These are phyloP conservation scores for Hozukius guyotensis DNA, from an alignment of 2,797 vertebrate genomes.

Conservation along the genomic window DNA sequence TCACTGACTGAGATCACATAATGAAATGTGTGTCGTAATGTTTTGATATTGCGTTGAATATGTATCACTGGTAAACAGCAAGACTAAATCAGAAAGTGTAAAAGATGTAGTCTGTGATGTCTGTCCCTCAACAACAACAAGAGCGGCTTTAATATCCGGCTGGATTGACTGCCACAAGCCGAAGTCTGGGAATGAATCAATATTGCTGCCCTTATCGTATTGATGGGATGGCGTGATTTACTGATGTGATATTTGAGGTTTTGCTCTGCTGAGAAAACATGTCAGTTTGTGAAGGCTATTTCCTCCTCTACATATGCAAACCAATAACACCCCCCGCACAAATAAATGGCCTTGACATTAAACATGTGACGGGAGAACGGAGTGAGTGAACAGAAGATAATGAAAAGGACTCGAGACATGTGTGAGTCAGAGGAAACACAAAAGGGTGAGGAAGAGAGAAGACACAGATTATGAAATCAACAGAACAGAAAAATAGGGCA, in stretches of 20 bases:
- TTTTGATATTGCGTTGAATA: slow-evolving; percentile 22
- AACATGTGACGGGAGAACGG: background rate
- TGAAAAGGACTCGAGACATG: background rate
- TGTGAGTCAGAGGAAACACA: background rate
- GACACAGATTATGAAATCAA: background rate
- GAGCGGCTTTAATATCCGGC: slow-evolving; percentile 56
- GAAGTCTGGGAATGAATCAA: slow-evolving; percentile 26
- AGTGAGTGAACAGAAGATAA: background rate
- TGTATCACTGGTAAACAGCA: slow-evolving; percentile 9
- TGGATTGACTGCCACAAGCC: slow-evolving; percentile 12
- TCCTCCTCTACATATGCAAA: slow-evolving; percentile 19
- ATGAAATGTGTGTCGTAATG: slow-evolving; percentile 28
- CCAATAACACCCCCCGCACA: slow-evolving; percentile 2
- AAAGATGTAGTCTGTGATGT: slow-evolving; percentile 9
- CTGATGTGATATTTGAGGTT: slow-evolving; percentile 47
- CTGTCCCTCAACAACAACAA: slow-evolving; percentile 35
- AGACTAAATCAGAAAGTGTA: background rate
- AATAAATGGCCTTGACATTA: slow-evolving; percentile 11
- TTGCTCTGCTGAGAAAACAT: slow-evolving; percentile 32
- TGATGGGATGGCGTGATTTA: slow-evolving; percentile 33
- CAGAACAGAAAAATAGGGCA: slow-evolving; percentile 7
- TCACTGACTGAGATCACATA: background rate
- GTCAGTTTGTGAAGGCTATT: slow-evolving; percentile 20
- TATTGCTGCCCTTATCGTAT: slow-evolving; percentile 21
- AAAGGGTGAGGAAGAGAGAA: background rate